These are phyloP conservation scores for Lasaia peninsularis DNA, from an alignment of 1,140 invertebrate genomes.

Conservation along the genomic window DNA sequence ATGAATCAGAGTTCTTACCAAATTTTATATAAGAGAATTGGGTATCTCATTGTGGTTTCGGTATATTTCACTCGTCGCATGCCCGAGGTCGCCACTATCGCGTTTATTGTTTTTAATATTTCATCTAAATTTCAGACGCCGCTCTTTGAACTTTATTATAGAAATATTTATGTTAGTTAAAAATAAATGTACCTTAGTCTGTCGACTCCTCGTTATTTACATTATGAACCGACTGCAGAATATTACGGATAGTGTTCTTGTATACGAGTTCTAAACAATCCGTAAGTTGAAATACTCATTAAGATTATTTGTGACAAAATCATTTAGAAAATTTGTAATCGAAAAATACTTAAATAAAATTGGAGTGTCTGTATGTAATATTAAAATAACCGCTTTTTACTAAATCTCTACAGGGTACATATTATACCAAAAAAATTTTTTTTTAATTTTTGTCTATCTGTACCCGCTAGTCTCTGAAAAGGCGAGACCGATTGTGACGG, in stretches of 20 bases:
- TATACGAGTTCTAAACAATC: too few species aligned
- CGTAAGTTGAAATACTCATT: too few species aligned
- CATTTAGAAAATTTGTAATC: too few species aligned
- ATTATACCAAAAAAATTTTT: too few species aligned
- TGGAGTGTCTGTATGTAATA: too few species aligned
- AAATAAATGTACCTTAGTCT: constrained; percentile 53
- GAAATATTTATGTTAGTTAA: constrained; percentile 64
- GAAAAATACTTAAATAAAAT: too few species aligned
- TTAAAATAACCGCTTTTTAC: too few species aligned
- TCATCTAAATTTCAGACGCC: constrained; percentile 47
- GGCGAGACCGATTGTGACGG: too few species aligned
- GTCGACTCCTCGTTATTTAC: constrained; percentile 60
- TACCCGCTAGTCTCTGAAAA: too few species aligned
- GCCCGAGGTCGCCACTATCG: constrained; percentile 45
- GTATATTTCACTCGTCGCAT: constrained; percentile 29
- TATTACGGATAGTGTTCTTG: background rate
- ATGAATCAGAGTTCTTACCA: background rate
- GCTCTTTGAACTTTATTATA: constrained; percentile 54
- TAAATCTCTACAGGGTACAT: too few species aligned
- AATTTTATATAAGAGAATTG: background rate
- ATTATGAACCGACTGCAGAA: background rate
- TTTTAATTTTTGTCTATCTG: too few species aligned
- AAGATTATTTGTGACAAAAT: too few species aligned
- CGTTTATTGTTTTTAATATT: constrained; percentile 64
- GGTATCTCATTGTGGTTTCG: constrained; percentile 20